phyloP scores from a whole-genome alignment of 2,113 vertebrate species.

The Salvelinus sp. region DNA sequence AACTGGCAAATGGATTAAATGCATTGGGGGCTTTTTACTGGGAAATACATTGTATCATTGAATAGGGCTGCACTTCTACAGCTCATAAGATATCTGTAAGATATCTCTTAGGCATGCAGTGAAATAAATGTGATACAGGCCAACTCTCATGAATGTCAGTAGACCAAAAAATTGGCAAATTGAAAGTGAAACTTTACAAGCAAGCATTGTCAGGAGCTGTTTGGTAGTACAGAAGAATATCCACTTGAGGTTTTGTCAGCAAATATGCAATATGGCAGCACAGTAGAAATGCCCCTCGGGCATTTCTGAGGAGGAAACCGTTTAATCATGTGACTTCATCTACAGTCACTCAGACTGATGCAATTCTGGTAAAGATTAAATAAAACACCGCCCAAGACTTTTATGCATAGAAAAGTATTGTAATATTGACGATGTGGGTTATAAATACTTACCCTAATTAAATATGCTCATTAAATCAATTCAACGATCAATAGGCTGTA shows the following conservation, averaged over 20 bases:
- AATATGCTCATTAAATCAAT: too few relatives aligned
- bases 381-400: background rate
- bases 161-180: background rate
- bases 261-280: background rate
- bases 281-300: background rate
- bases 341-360: background rate
- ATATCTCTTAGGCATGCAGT: background rate
- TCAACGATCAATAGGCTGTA: too few relatives aligned
- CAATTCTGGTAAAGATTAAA: too few relatives aligned
- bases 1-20: background rate
- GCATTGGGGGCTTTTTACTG: background rate
- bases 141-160: background rate
- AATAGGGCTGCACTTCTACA: background rate
- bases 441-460: too few relatives aligned
- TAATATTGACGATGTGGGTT: too few relatives aligned
- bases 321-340: constrained; percentile 2
- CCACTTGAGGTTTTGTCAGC: background rate
- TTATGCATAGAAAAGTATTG: background rate
- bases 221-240: background rate
- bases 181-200: background rate
- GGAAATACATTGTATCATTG: background rate
- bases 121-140: background rate
- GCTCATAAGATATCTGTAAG: background rate
- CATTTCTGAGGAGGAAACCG: background rate
- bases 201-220: background rate